These are phyloP conservation scores for Electrona antarctica DNA, from an alignment of 2,113 vertebrate genomes.

Conservation along the genomic window DNA sequence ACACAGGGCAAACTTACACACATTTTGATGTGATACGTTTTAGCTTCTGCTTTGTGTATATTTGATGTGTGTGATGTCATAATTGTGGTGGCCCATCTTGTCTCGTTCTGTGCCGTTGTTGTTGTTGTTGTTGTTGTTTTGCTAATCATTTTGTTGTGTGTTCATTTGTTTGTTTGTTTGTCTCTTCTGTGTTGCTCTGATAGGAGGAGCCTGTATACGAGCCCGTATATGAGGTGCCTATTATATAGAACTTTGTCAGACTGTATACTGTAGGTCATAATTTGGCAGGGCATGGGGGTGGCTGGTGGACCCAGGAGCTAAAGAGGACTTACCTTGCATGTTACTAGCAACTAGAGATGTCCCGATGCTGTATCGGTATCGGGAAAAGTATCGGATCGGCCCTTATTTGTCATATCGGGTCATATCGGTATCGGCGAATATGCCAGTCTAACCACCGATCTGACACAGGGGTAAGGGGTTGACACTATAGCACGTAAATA, in stretches of 20 bases:
- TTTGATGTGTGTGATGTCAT: background rate
- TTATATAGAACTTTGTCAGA: conserved; percentile 31
- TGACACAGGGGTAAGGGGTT: no score
- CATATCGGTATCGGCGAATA: no score
- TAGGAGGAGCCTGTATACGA: conserved; percentile 81
- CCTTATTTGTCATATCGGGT: no score
- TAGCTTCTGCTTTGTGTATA: background rate
- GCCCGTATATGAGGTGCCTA: conserved; percentile 79
- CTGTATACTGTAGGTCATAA: conserved; percentile 36
- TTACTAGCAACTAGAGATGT: background rate
- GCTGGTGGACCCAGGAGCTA: background rate
- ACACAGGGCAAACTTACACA: background rate
- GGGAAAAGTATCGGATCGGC: no score
- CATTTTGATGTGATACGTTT: background rate
- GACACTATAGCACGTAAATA: no score
- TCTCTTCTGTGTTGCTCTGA: conserved; percentile 60
- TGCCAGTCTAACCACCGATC: no score
- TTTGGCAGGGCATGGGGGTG: conserved; percentile 24
- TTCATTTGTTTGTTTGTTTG: conserved; percentile 59
- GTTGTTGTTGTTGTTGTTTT: conserved; percentile 37
- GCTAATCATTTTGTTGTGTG: conserved; percentile 42
- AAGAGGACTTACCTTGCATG: conserved; percentile 54
- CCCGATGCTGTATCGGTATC: no score
- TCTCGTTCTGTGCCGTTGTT: conserved; percentile 14
- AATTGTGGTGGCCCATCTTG: background rate